Percentiles rank a stretch among this genome's conserved stretches.
Evolutionary conservation across 1,140 invertebrate species (phyloP).

Genomic region (Drosophila nikananu): DNA sequence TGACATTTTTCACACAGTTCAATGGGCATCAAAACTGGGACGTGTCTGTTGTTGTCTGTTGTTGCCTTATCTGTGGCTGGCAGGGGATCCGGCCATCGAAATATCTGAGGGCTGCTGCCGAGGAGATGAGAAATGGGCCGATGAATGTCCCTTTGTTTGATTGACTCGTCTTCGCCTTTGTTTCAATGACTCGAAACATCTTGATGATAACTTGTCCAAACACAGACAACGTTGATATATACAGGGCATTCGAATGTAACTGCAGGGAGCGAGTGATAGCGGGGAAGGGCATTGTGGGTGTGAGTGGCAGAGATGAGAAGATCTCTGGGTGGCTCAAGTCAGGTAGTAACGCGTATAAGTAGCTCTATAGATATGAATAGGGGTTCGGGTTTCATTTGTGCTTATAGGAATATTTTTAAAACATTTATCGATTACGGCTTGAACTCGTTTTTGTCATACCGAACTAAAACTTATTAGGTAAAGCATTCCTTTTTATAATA

Average conservation of each 20-base stretch:
- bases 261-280: neutral
- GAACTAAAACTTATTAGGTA: neutral
- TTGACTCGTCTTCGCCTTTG: conserved; percentile 75
- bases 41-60: conserved; percentile 50
- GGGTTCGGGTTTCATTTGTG: neutral
- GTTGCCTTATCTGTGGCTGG: conserved; percentile 49
- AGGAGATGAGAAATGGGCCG: conserved; percentile 44
- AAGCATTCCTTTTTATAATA: neutral
- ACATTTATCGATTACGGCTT: neutral
- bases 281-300: neutral
- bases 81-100: conserved; percentile 12
- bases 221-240: conserved; percentile 28
- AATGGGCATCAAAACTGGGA: conserved; percentile 67
- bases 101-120: conserved; percentile 21
- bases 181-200: conserved; percentile 81
- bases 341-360: neutral
- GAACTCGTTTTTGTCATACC: too few relatives aligned
- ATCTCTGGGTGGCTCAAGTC: neutral
- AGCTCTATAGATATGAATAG: neutral
- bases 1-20: conserved; percentile 74
- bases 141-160: conserved; percentile 72
- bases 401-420: neutral
- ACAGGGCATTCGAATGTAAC: conserved; percentile 1
- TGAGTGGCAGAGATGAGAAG: conserved; percentile 6
- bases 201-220: conserved; percentile 80